Conservation (phyloP, 2,888 invertebrate species). For the Eupithecia exiguata region DNA sequence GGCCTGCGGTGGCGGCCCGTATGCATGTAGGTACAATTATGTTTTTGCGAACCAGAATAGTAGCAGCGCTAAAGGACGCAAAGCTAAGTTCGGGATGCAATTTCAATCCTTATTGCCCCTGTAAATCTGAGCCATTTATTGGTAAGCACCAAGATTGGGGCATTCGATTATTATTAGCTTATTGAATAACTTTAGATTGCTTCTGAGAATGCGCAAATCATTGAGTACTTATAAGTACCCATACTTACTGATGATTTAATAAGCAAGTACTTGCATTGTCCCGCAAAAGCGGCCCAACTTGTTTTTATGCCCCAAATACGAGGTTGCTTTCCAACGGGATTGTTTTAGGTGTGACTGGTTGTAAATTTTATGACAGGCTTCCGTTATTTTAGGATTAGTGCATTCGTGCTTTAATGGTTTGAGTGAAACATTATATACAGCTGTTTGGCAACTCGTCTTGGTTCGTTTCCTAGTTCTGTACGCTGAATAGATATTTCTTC, state of each 20-base stretch:
- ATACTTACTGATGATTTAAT: background rate
- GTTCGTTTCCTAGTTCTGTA: slow-evolving; percentile 2
- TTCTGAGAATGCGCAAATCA: background rate
- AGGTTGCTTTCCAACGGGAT: slow-evolving; percentile 37
- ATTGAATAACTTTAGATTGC: background rate
- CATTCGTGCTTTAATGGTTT: slow-evolving; percentile 10
- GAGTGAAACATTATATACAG: slow-evolving; percentile 12
- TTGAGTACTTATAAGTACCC: background rate
- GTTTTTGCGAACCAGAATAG: background rate
- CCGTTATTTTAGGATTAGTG: slow-evolving; percentile 18
- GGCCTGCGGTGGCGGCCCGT: background rate
- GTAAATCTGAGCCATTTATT: background rate
- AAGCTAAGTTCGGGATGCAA: background rate
- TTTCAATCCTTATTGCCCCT: background rate
- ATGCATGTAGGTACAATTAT: no score
- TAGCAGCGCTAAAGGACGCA: background rate
- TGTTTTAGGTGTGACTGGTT: slow-evolving; percentile 21
- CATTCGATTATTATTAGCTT: background rate
- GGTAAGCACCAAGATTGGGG: background rate
- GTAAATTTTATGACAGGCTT: slow-evolving; percentile 12
- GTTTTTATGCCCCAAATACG: slow-evolving; percentile 37
- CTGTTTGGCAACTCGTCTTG: background rate
- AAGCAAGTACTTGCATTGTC: background rate
- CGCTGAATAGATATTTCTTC: background rate
- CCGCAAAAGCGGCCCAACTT: slow-evolving; percentile 25